Evolutionary conservation across 2,113 vertebrate species (phyloP), one percentile per base, ranked within the genome.

Genomic region (Labeo rohita): DNA sequence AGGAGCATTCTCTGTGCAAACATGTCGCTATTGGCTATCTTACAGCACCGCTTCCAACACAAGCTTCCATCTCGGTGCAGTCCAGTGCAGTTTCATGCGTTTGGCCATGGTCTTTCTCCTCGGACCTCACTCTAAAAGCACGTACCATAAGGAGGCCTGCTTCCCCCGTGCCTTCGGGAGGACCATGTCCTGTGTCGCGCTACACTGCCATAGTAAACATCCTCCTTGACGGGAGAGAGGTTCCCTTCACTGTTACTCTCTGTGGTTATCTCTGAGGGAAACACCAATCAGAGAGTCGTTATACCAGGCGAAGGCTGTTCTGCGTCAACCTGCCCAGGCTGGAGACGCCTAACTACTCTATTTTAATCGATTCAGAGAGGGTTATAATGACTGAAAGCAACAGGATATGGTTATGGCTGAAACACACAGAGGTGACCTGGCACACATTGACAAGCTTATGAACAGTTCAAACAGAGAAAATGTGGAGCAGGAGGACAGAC

Each of bases 231-330:
- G 88, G 95, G 95, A 89, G 96, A 95, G 92, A 95, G 93, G 92
- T 95, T 95, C 92, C 96, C 96, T 94, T 96, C 97, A 96, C 95
- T 96, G 96, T 95, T 96, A 96, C 96, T 96, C 94, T 97, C 96
- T 94, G 95, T 94, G 93, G 97, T 96, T 94, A 97, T 95, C 93
- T 97, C 96, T 96, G 95, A 84, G 92, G 95, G 90, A 94, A 93
- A 95, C 92, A 95, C 94, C 94, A 94, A 90, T 93, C 89, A 94
- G 86, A 95, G 86, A 89, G 72, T 86, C 87, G 85, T 90, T 87
- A 90, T 59, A 49, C 68, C 83, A 87, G 75, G 82, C 79, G 83
- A 39, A 83, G 50, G 59, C 74, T 68, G 82, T 45, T 65, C 28
- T 81, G 28, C 8, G 3, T 61, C 45, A 80, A 45, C 43, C 78